These are phyloP conservation scores for Cephus pygmeus DNA, from an alignment of 2,888 invertebrate genomes.

Conservation along the genomic window DNA sequence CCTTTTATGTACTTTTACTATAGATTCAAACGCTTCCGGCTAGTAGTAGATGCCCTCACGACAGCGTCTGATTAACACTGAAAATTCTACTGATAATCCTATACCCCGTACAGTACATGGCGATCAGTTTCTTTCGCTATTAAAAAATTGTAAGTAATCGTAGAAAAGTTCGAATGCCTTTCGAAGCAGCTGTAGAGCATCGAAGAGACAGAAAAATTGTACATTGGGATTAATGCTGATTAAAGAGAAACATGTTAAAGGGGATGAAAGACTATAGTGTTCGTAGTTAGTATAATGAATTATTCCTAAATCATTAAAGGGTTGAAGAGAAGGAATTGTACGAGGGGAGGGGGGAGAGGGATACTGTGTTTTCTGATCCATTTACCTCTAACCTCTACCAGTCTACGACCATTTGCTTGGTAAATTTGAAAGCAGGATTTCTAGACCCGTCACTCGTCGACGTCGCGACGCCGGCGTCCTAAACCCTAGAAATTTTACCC, in stretches of 20 bases:
- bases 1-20: neutral
- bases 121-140: neutral
- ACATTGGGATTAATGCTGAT: neutral
- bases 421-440: neutral
- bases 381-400: conserved; percentile 30
- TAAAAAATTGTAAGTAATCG: neutral
- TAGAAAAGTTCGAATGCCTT: neutral
- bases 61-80: neutral
- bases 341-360: conserved; percentile 17
- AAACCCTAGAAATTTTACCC: neutral
- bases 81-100: neutral
- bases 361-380: conserved; percentile 49
- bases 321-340: conserved; percentile 25
- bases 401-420: conserved; percentile 6
- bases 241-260: neutral
- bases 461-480: neutral
- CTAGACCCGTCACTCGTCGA: neutral
- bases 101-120: neutral
- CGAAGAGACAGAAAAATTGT: neutral
- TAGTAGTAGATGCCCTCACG: neutral
- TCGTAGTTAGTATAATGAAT: conserved; percentile 27
- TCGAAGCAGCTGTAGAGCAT: neutral
- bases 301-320: conserved; percentile 36
- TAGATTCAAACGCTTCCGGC: neutral
- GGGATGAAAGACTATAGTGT: neutral